Evolutionary conservation across 2,888 invertebrate genomes (phyloP).

Genomic region (Polydesmus complanatus): DNA sequence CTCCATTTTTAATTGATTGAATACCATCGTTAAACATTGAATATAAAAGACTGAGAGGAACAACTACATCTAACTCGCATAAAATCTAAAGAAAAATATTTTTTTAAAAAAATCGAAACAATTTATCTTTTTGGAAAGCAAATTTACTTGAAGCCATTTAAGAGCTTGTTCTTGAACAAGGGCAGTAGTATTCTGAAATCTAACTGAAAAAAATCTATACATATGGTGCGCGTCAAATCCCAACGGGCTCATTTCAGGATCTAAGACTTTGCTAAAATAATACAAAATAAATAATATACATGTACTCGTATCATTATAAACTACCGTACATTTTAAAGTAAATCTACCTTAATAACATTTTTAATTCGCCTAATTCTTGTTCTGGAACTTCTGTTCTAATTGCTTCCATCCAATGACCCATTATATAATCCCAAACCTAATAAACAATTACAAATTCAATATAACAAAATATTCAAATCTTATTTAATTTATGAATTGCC

Average conservation of each 20-base stretch:
- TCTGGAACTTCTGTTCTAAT: constrained; percentile 83
- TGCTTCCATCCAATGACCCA: constrained; percentile 99
- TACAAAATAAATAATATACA: background rate
- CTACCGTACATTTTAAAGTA: background rate
- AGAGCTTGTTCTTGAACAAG: constrained; percentile 76
- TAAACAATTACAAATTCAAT: constrained; percentile 8
- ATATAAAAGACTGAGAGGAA: constrained; percentile 73
- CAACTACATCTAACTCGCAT: constrained; percentile 74
- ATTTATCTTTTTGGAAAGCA: background rate
- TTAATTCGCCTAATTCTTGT: constrained; percentile 68
- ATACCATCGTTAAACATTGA: constrained; percentile 82
- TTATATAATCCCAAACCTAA: constrained; percentile 80
- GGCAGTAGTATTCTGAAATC: constrained; percentile 65
- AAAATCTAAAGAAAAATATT: constrained; percentile 38
- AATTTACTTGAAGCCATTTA: constrained; percentile 64
- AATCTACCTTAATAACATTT: constrained; percentile 53
- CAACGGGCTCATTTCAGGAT: constrained; percentile 86
- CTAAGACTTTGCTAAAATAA: constrained; percentile 72
- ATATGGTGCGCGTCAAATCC: constrained; percentile 88
- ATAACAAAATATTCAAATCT: background rate
- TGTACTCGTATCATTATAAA: background rate
- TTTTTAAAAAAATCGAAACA: background rate
- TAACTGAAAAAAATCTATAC: constrained; percentile 80
- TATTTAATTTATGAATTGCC: background rate
- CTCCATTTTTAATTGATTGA: constrained; percentile 30